These are phyloP conservation scores for Scylla paramamosain DNA, from an alignment of 1,140 invertebrate species.

Conservation along the genomic window DNA sequence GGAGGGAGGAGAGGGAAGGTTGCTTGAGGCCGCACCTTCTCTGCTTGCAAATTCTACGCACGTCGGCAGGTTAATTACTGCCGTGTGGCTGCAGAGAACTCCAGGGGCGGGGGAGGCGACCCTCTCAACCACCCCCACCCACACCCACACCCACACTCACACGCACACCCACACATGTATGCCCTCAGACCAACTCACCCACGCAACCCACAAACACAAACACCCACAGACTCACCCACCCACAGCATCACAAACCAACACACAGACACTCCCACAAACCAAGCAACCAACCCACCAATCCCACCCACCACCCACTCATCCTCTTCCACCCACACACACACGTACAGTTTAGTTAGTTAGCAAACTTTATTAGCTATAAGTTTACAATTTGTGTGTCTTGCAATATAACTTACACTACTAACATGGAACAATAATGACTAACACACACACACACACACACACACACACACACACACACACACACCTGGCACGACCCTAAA, in stretches of 20 bases:
- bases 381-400: too few relatives aligned
- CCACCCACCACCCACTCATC: not conserved
- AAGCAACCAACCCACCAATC: not conserved
- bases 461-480: too few relatives aligned
- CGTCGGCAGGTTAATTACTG: not conserved
- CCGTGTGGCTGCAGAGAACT: not conserved
- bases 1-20: not conserved
- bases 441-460: too few relatives aligned
- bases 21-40: not conserved
- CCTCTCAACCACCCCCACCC: too few relatives aligned
- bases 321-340: not conserved
- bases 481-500: too few relatives aligned
- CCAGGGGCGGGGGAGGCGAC: not conserved
- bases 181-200: not conserved
- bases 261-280: too few relatives aligned
- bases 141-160: too few relatives aligned
- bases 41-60: not conserved
- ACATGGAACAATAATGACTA: too few relatives aligned
- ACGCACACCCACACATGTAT: too few relatives aligned
- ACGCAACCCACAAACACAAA: not conserved
- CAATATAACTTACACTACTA: too few relatives aligned
- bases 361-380: too few relatives aligned
- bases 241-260: not conserved
- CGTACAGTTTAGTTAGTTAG: too few relatives aligned
- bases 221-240: not conserved